phyloP scores from a whole-genome alignment of 2,113 vertebrate genomes.

The Brachionichthys hirsutus region DNA sequence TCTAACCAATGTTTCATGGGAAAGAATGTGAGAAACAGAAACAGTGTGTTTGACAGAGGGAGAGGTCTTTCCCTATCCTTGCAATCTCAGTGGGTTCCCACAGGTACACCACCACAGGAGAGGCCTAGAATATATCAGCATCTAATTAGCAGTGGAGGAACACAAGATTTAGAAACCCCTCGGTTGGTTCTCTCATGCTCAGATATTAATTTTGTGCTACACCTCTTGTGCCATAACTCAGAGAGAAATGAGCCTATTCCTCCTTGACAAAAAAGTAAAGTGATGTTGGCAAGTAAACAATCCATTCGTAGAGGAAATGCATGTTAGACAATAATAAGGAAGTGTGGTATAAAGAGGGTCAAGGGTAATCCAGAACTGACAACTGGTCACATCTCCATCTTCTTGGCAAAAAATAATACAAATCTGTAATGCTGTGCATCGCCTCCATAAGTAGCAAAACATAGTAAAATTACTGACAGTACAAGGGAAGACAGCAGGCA shows the following conservation, averaged over 20 bases:
- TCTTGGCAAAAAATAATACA: conserved; percentile 1
- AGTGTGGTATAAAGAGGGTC: not conserved
- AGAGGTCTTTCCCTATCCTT: conserved; percentile 32
- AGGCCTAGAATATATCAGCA: conserved; percentile 62
- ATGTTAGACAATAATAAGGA: conserved; percentile 10
- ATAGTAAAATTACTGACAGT: not conserved
- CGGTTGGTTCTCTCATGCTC: not conserved
- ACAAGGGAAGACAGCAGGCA: not conserved
- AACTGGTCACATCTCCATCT: conserved; percentile 7
- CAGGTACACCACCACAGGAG: conserved; percentile 20
- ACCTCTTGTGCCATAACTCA: not conserved
- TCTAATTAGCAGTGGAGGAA: conserved; percentile 52
- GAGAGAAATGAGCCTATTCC: not conserved
- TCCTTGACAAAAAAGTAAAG: not conserved
- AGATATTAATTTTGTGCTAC: not conserved
- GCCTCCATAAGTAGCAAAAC: not conserved
- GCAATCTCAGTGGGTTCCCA: conserved; percentile 30
- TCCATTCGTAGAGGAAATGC: not conserved
- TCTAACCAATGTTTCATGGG: conserved; percentile 60
- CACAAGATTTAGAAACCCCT: conserved; percentile 39
- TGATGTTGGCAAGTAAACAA: not conserved
- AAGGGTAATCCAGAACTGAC: conserved; percentile 8
- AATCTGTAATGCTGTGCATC: not conserved
- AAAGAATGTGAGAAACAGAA: conserved; percentile 41
- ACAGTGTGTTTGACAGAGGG: conserved; percentile 19